These are phyloP conservation scores for Castor canadensis DNA, from an alignment of 2,113 vertebrate species.

Conservation along the genomic window DNA sequence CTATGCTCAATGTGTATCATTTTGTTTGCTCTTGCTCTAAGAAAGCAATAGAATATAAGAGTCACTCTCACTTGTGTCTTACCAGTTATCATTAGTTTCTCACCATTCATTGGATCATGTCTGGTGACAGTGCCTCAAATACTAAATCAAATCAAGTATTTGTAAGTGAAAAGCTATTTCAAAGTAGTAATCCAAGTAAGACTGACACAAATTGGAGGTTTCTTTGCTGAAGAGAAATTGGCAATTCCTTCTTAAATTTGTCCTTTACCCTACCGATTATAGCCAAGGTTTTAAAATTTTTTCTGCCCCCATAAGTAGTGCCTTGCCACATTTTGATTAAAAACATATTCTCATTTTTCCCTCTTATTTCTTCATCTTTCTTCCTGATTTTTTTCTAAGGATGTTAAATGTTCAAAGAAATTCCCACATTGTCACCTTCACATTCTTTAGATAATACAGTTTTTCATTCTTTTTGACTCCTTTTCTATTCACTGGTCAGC, in stretches of 20 bases:
- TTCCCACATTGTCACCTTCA: neutral
- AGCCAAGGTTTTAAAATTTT: neutral
- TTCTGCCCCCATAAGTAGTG: neutral
- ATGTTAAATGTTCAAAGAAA: neutral
- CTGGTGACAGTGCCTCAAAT: neutral
- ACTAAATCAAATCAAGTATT: neutral
- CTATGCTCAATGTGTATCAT: neutral
- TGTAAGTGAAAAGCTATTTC: constrained; percentile 24
- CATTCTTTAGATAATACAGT: neutral
- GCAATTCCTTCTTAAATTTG: constrained; percentile 11
- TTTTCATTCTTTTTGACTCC: neutral
- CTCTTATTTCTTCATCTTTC: neutral
- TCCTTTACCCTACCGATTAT: neutral
- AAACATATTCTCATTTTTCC: neutral
- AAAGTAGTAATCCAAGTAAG: neutral
- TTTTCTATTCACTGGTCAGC: neutral
- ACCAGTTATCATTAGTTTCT: neutral
- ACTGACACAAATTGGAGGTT: neutral
- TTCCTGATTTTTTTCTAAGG: neutral
- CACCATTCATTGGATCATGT: neutral
- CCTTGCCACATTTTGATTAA: constrained; percentile 37
- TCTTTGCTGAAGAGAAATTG: constrained; percentile 18
- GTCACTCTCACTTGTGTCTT: neutral
- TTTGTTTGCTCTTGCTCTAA: neutral
- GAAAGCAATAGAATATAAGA: neutral